A percentile compares a stretch with the other conserved stretches of the same genome.
phyloP scores from a whole-genome alignment of 2,113 vertebrate species.

The Sphaerodactylus townsendi region DNA sequence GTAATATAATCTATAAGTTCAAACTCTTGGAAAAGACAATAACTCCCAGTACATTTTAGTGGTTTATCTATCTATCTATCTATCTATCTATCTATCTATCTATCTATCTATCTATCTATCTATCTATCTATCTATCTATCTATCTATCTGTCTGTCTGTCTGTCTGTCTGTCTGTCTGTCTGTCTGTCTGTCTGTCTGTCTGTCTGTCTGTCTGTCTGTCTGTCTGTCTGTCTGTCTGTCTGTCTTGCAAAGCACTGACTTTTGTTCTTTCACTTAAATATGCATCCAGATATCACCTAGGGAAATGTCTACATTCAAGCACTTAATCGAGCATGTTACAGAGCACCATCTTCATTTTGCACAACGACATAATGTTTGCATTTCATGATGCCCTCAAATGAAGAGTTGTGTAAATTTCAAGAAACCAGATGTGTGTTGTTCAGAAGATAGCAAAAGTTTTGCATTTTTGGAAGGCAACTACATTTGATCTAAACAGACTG shows the following conservation, averaged over 20 bases:
- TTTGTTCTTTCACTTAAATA: background rate
- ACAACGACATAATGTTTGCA: background rate
- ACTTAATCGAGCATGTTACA: background rate
- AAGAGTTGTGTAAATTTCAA: too few species aligned
- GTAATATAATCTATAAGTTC: background rate
- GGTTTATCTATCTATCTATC: too few species aligned
- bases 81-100: too few species aligned
- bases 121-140: too few species aligned
- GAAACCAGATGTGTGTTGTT: background rate
- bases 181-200: too few species aligned
- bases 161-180: too few species aligned
- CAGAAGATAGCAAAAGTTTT: background rate
- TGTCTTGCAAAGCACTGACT: background rate
- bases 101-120: too few species aligned
- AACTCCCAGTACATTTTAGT: background rate
- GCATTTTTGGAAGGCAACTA: background rate
- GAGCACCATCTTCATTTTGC: too few species aligned
- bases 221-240: too few species aligned
- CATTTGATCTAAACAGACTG: background rate
- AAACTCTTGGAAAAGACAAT: background rate
- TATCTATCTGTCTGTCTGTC: too few species aligned
- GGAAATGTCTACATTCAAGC: too few species aligned
- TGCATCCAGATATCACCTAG: background rate
- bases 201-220: too few species aligned
- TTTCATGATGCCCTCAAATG: background rate